These are phyloP conservation scores for Indicator indicator DNA, from an alignment of 2,113 vertebrate species.

Conservation along the genomic window DNA sequence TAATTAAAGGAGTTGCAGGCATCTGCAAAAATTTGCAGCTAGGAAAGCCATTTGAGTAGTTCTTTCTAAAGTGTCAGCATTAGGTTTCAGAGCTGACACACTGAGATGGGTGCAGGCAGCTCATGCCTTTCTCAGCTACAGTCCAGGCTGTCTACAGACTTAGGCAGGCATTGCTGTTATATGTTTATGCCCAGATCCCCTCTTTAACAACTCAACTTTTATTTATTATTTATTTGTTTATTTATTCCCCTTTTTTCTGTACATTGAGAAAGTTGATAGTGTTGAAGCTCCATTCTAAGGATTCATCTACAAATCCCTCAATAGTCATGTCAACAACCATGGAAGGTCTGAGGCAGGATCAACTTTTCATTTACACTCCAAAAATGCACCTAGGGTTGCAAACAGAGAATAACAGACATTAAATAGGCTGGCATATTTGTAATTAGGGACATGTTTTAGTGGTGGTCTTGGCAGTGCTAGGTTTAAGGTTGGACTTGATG, in stretches of 20 bases:
- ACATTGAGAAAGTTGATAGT: background rate
- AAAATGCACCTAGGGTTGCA: background rate
- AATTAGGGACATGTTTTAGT: background rate
- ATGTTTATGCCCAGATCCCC: background rate
- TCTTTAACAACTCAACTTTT: background rate
- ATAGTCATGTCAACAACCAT: background rate
- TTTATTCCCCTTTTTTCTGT: background rate
- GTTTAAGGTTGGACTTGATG: background rate
- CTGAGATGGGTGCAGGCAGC: background rate
- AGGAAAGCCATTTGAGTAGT: constrained; percentile 4
- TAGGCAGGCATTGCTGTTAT: background rate
- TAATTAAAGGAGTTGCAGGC: constrained; percentile 46
- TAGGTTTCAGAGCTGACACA: constrained; percentile 18
- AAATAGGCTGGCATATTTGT: background rate
- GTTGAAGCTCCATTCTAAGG: background rate
- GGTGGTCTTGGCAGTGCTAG: background rate
- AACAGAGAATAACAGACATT: background rate
- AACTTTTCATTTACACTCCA: background rate
- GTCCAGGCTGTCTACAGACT: constrained; percentile 2
- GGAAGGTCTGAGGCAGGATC: background rate
- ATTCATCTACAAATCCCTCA: background rate
- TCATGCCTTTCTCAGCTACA: background rate
- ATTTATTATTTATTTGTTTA: too few relatives aligned
- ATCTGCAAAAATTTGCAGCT: constrained; percentile 46
- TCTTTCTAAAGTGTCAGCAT: constrained; percentile 33